Evolutionary conservation across 30 jellyfish, hydroid and myxozoan species (phyloP).

Genomic region (Aurelia aurita complex sp. Pacific): DNA sequence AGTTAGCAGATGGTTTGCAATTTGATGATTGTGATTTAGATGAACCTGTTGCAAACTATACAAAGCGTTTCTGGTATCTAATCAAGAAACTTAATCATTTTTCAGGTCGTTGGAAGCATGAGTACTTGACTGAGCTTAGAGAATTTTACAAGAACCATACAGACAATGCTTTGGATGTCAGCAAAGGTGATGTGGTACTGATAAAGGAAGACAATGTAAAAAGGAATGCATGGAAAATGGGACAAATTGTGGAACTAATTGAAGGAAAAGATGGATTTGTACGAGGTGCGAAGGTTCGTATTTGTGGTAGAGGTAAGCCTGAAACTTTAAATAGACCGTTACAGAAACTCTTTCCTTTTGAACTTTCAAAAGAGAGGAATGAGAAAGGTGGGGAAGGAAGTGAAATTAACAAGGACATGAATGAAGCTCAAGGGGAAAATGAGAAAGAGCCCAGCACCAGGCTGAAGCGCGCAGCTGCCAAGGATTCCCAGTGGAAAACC

Average conservation of each 20-base stretch:
- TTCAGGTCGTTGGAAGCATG: conserved; percentile 16
- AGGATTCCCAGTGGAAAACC: conserved; percentile 9
- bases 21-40: background rate
- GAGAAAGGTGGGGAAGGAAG: background rate
- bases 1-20: conserved; percentile 8
- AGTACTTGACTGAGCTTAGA: conserved; percentile 22
- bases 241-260: no score
- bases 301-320: no score
- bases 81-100: conserved; percentile 16
- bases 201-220: no score
- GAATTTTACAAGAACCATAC: conserved; percentile 5
- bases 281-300: no score
- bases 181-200: no score
- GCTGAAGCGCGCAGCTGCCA: background rate
- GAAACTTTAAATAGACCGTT: background rate
- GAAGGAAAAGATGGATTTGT: no score
- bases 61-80: background rate
- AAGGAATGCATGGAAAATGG: no score
- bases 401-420: background rate
- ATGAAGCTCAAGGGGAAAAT: background rate
- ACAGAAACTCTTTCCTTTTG: conserved; percentile 15
- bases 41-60: background rate
- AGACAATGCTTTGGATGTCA: background rate
- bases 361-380: background rate
- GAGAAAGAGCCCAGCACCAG: background rate